A percentile compares a stretch with the other conserved stretches of the same genome.
These are phyloP conservation scores for Hemichromis elongatus DNA, from an alignment of 2,113 vertebrate genomes.

Conservation along the genomic window DNA sequence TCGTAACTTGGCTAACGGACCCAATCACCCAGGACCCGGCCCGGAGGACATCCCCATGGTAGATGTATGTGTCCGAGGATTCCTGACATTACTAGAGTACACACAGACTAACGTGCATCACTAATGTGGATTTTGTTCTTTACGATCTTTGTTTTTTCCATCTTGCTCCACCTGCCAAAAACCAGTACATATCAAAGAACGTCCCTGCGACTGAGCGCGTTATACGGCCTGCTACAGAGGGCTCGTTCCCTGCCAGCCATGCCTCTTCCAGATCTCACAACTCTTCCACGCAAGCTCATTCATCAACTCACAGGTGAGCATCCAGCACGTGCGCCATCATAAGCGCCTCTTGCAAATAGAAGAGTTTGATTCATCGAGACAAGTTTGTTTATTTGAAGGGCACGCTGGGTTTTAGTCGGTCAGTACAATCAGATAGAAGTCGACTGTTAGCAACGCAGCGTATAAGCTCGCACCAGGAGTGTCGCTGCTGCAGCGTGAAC, in stretches of 20 bases:
- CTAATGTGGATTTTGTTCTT: not conserved
- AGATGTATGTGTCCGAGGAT: slow-evolving; percentile 78
- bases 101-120: not conserved
- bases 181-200: slow-evolving; percentile 95
- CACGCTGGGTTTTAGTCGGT: not conserved
- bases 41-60: slow-evolving; percentile 97
- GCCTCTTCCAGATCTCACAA: slow-evolving; percentile 94
- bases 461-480: not conserved
- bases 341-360: not conserved
- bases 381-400: not conserved
- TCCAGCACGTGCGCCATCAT: not conserved
- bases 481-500: not conserved
- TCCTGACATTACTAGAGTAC: not conserved
- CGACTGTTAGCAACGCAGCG: not conserved
- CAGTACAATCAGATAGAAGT: not conserved
- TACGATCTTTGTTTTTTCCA: not conserved
- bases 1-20: slow-evolving; percentile 89
- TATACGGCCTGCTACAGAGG: slow-evolving; percentile 87
- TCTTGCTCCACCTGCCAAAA: slow-evolving; percentile 7
- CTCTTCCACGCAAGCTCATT: slow-evolving; percentile 90
- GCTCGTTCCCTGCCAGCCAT: slow-evolving; percentile 90
- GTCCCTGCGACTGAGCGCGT: slow-evolving; percentile 88
- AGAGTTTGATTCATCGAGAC: not conserved
- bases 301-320: slow-evolving; percentile 88
- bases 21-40: slow-evolving; percentile 92